Percentiles rank a stretch among this genome's conserved stretches.
Evolutionary conservation across 2,888 invertebrate species (phyloP).

Genomic region (Lacanobia wlatinum): DNA sequence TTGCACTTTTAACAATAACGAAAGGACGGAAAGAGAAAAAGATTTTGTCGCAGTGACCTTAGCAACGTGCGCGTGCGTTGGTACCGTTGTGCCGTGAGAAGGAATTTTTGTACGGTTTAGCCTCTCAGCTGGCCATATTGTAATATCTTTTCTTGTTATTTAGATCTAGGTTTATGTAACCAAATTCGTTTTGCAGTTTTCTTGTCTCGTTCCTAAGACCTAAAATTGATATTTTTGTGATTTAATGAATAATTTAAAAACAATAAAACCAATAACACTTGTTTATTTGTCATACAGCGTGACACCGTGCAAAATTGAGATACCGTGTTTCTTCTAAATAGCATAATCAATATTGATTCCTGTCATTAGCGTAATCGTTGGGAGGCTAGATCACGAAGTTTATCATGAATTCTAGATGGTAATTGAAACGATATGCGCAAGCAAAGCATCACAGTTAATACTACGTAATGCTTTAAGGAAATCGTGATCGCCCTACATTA

Average conservation of each 20-base stretch:
- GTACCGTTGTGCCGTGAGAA: constrained; percentile 87
- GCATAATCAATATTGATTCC: constrained; percentile 36
- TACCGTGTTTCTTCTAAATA: constrained; percentile 14
- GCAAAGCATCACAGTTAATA: constrained; percentile 18
- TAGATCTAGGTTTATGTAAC: constrained; percentile 61
- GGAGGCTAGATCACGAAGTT: constrained; percentile 42
- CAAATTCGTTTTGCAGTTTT: constrained; percentile 48
- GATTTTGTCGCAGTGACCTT: constrained; percentile 77
- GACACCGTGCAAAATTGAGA: neutral
- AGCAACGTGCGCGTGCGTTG: constrained; percentile 83
- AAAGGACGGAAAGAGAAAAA: constrained; percentile 71
- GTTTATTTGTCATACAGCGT: neutral
- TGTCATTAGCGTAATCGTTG: constrained; percentile 39
- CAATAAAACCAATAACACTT: constrained; percentile 20
- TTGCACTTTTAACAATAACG: constrained; percentile 57
- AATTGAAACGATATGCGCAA: constrained; percentile 30
- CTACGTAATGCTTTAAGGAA: constrained; percentile 57
- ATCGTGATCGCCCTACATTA: constrained; percentile 62
- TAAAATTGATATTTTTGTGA: constrained; percentile 1
- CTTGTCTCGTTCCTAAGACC: constrained; percentile 17
- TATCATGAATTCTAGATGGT: constrained; percentile 27
- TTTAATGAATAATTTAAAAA: neutral
- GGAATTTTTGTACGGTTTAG: constrained; percentile 83
- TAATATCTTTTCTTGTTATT: constrained; percentile 71
- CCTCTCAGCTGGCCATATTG: constrained; percentile 78